Evolutionary conservation across 37 sponge, comb jelly and placozoan species (phyloP), one percentile per base, ranked within the genome.

Genomic region (Aplysina aerophoba): DNA sequence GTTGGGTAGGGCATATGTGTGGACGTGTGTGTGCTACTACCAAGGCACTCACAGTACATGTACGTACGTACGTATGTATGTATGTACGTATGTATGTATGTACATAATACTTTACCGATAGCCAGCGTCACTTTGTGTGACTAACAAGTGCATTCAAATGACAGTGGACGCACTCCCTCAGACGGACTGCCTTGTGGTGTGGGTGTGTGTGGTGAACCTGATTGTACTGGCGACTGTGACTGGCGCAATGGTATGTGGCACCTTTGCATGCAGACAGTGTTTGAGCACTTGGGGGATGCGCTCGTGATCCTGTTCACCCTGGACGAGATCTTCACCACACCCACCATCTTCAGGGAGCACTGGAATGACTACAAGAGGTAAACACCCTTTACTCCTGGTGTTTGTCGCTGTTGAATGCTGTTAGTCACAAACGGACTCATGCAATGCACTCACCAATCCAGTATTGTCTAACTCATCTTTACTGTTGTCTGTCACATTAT

Each of bases 331-430:
- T 92, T 97, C 60, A 87, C 60, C 19, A 50, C 72, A 36, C 57
- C 61, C 35, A 79, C 57, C 54, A 59, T 86, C 1, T 63, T 98
- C 33, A 90, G 60, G 39, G 95, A 96, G 53, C 97, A 98, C 69
- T 98, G 99, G 99, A 59, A 79, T 4, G 92, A 90, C 55, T 98
- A 98, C 89, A 97, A 94, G 85, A 85, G 97, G 93, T 94, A 57
- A 5, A 66, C 40, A 20, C 79, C n/a, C n/a, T n/a, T n/a, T n/a
- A n/a, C n/a, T n/a, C n/a, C n/a, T n/a, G n/a, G n/a, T n/a, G n/a
- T n/a, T n/a, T n/a, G n/a, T n/a, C n/a, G n/a, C n/a, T n/a, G n/a
- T n/a, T n/a, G n/a, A n/a, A n/a, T n/a, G n/a, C n/a, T n/a, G n/a
- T n/a, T n/a, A n/a, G n/a, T n/a, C n/a, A n/a, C n/a, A n/a, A n/a